Evolutionary conservation across 2,888 invertebrate genomes (phyloP), one percentile per base, ranked within the genome.

Genomic region (Sceliomorpha sp.): DNA sequence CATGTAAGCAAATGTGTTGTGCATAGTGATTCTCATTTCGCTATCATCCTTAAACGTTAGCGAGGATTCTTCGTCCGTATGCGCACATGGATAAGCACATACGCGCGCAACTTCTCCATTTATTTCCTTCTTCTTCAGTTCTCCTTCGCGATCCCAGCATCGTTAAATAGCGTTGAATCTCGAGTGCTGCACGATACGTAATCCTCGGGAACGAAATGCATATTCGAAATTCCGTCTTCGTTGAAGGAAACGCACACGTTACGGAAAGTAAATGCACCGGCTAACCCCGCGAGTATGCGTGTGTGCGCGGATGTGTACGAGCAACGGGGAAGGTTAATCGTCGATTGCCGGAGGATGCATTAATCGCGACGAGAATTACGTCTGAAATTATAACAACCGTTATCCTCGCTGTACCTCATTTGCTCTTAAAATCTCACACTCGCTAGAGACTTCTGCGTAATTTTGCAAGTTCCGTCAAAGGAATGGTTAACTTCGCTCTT

Each of bases 201-300:
- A 73, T 76, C 53, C 72, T 34, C 53, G 40, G 40, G 31, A 68
- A 51, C 60, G 63, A 44, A 72, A 74, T 55, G 73, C 72, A 66
- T 75, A 74, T 70, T 76, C 73, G 73, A 72, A 74, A 75, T 73
- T 75, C 77, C 75, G 48, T 53, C 40, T 76, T 66, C 44, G 50
- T 40, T 47, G 70, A 45, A 64, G 53, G 60, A 34, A 63, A 56
- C 47, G 63, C 53, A 48, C 51, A 58, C 51, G 53, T 63, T 60
- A 63, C 56, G 36, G 60, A 64, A 70, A 69, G 62, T 48, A 53
- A 69, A 53, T 63, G 58, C 42, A 32, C 51, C 37, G 34, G 12
- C 48, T 29, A 39, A 42, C 15, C 63, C 17, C 15, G 37, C 39
- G 24, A 34, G 32, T 39, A 36, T 34, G 9, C 37, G 24, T 56